Base-by-base conservation (phyloP, 1,140 invertebrate genomes). In the Andrena cerasifolii region DNA sequence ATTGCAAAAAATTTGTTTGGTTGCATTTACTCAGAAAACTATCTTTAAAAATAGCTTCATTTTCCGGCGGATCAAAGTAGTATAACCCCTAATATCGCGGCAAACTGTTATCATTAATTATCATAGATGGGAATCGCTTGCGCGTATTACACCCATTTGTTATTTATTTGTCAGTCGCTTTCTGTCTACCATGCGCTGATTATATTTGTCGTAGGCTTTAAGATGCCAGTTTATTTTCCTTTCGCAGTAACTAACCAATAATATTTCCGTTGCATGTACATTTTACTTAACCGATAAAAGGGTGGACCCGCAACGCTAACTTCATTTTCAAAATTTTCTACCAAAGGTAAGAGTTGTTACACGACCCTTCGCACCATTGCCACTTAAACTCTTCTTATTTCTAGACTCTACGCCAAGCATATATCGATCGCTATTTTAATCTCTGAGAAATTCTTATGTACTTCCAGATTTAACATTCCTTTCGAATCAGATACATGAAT, bases 251-350 rank as follows among this genome's bases (percentile, higher is more conserved):
- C 75, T 86, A 86, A 86, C 75, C 10, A 51, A 47, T 33, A 72
- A 28, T 72, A 82, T 86, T 88, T 88, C 86, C 49, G 75, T 87
- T 90, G 89, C 88, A 91, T 85, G 86, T 61, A 78, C 80, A 78
- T 86, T 87, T 78, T 80, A 5, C 36, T n/a, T 87, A 82, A 84
- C 72, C 78, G 58, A 80, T 68, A 62, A 86, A 89, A 91, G 82
- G 86, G 84, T 88, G 83, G 72, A 80, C 76, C 84, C 86, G 73
- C 78, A 74, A 81, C 67, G 67, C 74, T 87, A 84, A 87, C 53
- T 51, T 68, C 45, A 77, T 85, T 85, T 77, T 83, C 31, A 24
- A 58, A 54, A 45, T 53, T 51, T 61, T 21, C 16, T 82, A 47
- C 85, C 7, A 2, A 80, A 91, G 89, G 89, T 91, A 89, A 90